Base-by-base conservation (phyloP, 1,140 invertebrate genomes). In the Monomorium pharaonis region DNA sequence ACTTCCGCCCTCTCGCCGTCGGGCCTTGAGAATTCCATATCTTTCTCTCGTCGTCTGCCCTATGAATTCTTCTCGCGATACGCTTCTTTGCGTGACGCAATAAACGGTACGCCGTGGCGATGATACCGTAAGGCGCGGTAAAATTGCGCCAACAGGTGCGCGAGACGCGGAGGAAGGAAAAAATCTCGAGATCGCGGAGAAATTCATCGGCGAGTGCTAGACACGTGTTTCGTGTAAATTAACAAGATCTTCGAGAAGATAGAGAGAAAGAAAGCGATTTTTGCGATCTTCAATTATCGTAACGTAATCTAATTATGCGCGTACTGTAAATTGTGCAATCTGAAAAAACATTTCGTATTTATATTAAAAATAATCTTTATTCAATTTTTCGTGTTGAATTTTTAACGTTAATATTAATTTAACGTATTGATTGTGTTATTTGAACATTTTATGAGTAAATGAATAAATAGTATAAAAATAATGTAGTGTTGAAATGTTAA, bases 11-110 rank as follows among this genome's bases (percentile, higher is more conserved):
- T 83, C 56, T 84, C 63, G 75, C 58, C 47, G 58, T 44, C 42
- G 75, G 21, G 9, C 42, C 75, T 54, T 75, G 84, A 86, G 87
- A 90, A 91, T 90, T 88, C 88, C 86, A 88, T 88, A 74, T 72
- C 47, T 27, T n/a, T n/a, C 58, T 54, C 30, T 74, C 84, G 42
- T 76, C 58, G 47, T 84, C 70, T 33, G 14, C 44, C 47, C 60
- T 75, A 85, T 81, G 89, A 88, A 90, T 90, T 90, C 85, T 90
- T 90, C 85, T 85, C 80, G 69, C 24, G 37, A 49, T 30, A 24
- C 21, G 63, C 54, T 51, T 78, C n/a, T n/a, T 37, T 7, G 33
- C 67, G 85, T 72, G 76, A 56, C 88, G 89, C 80, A 90, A 90
- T 90, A 90, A 90, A 90, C 56, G 69, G 74, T 60, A 16, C 2